These are phyloP conservation scores for Ptyas mucosa DNA, from an alignment of 2,113 vertebrate species.

Conservation along the genomic window DNA sequence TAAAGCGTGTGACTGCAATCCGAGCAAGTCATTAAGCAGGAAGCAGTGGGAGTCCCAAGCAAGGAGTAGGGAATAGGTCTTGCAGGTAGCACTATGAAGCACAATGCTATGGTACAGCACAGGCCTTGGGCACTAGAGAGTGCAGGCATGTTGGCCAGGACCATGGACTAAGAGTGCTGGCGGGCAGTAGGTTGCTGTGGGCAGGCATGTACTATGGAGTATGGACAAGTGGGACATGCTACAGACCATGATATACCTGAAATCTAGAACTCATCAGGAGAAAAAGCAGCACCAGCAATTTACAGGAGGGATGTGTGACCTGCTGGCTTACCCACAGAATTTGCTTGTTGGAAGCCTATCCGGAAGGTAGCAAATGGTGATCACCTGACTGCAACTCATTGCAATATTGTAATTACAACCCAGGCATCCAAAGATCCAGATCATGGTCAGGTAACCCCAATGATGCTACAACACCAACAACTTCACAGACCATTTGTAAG, in stretches of 20 bases:
- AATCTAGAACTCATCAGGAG: background rate
- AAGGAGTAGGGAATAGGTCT: background rate
- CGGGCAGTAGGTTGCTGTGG: background rate
- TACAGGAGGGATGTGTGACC: background rate
- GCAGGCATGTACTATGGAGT: background rate
- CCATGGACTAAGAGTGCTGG: background rate
- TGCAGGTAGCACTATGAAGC: background rate
- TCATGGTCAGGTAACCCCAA: background rate
- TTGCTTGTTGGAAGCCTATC: background rate
- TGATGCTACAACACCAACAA: background rate
- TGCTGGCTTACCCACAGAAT: background rate
- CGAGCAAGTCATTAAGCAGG: background rate
- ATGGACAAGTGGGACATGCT: background rate
- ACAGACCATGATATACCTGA: too few relatives aligned
- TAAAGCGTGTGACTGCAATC: background rate
- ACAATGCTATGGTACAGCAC: background rate
- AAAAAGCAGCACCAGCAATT: background rate
- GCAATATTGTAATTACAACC: background rate
- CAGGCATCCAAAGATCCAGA: background rate
- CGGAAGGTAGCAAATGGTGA: background rate
- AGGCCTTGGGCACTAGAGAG: background rate
- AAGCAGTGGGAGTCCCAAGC: background rate
- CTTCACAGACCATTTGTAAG: background rate
- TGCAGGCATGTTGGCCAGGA: background rate
- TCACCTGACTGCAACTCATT: background rate